Percentiles rank a stretch among this genome's conserved stretches.
These are phyloP conservation scores for Blastobasis lacticolella DNA, from an alignment of 2,888 invertebrate species.

Conservation along the genomic window DNA sequence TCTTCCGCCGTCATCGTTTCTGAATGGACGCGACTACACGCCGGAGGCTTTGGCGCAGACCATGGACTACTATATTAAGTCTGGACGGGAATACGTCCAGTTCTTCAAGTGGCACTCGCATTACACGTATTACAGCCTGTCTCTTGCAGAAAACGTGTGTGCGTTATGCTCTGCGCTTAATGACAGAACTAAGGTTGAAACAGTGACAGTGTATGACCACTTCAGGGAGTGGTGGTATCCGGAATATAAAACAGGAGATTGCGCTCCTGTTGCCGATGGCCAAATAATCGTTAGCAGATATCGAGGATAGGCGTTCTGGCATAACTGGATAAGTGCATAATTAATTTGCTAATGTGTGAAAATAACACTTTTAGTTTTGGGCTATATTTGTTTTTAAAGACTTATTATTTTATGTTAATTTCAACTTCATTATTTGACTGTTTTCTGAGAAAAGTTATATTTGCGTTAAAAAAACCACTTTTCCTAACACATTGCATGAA, in stretches of 20 bases:
- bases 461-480: no score
- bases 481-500: no score
- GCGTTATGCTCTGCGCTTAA: conserved; percentile 43
- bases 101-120: conserved; percentile 45
- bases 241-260: conserved; percentile 11
- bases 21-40: conserved; percentile 31
- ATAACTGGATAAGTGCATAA: no score
- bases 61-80: conserved; percentile 32
- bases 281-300: no score
- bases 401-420: no score
- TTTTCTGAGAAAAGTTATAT: no score
- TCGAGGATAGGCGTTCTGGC: no score
- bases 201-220: conserved; percentile 25
- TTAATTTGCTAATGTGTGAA: no score
- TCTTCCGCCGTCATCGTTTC: conserved; percentile 53
- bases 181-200: conserved; percentile 22
- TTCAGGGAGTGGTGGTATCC: conserved; percentile 53
- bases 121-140: conserved; percentile 33
- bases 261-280: no score
- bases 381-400: no score
- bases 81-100: conserved; percentile 30
- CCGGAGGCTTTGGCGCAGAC: conserved; percentile 29
- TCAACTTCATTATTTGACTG: no score
- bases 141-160: conserved; percentile 36
- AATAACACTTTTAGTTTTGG: no score